A percentile compares a stretch with the other conserved stretches of the same genome.
phyloP scores from a whole-genome alignment of 2,888 invertebrate species.

The Ctena decussata region DNA sequence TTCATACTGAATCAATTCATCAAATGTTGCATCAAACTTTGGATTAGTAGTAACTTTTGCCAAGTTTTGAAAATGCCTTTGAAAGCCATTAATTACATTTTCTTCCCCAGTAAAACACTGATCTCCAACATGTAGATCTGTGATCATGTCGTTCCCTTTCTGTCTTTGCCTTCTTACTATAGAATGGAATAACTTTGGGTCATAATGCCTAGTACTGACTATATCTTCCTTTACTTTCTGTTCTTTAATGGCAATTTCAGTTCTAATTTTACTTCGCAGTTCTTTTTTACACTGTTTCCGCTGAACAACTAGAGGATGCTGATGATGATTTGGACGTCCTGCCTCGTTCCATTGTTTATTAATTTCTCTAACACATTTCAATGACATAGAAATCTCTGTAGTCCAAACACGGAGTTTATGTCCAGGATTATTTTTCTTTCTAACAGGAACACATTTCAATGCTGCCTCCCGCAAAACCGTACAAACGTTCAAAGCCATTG shows the following conservation, averaged over 20 bases:
- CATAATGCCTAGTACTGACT: not conserved
- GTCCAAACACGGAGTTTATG: constrained; percentile 16
- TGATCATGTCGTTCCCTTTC: not conserved
- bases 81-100: too few species aligned
- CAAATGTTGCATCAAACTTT: not conserved
- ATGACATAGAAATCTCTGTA: not conserved
- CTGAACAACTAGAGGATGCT: not conserved
- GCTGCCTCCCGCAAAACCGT: not conserved
- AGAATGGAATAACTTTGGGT: constrained; percentile 14
- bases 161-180: constrained; percentile 15
- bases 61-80: constrained; percentile 10
- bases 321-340: not conserved
- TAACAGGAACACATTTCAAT: not conserved
- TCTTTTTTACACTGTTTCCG: not conserved
- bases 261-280: not conserved
- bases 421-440: not conserved
- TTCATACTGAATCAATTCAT: not conserved
- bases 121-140: constrained; percentile 12
- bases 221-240: not conserved
- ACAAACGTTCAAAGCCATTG: not conserved
- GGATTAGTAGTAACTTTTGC: constrained; percentile 8
- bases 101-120: too few species aligned
- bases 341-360: too few species aligned
- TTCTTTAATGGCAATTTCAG: not conserved
- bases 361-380: not conserved